Evolutionary conservation across 92 coral and sea anemone species (phyloP), one percentile per base, ranked within the genome.

Genomic region (Porites evermanni): DNA sequence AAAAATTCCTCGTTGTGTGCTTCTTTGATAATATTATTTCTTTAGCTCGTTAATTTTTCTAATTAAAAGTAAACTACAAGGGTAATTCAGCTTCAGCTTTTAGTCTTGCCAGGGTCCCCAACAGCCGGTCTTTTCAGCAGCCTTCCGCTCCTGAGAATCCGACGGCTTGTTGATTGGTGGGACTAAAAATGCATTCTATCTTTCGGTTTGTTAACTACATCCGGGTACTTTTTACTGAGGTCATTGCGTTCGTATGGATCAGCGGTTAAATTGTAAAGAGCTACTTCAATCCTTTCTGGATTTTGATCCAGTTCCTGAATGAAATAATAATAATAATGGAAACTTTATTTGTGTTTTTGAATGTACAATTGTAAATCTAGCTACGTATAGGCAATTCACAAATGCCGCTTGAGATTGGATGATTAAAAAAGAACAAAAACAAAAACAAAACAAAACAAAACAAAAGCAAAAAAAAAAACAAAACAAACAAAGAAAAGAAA

Each of bases 41-140:
- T 32, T 32, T 2, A 32, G 38, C 38, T 32, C 4, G 38, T 32
- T 32, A 32, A 32, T 32, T 32, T 32, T 32, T 32, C 38, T 32
- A 32, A 32, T 32, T 32, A 32, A 32, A 2, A 32, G 38, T 32
- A 32, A 0, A 32, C 38, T 32, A 32, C 38, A 32, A 4, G 38
- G 38, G 38, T 32, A 2, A 32, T 32, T 32, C 3, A 32, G 38
- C 59, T 54, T 54, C 14, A 8, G 59, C 12, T 54, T 67, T 86
- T 63, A 85, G 6, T 56, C 76, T 56, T 88, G 70, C 96, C 96
- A 93, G 9, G 96, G 96, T 2, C 93, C 87, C 96, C 96, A 93
- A 2, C 89, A 89, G 11, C 87, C 91, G 60, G 86, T 93, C 83
- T 86, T 75, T 70, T 89, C 51, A 26, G 96, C 96, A 47, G 84